Evolutionary conservation across 64 coral and sea anemone genomes (phyloP).

Genomic region (Catalaphyllia jardinei): DNA sequence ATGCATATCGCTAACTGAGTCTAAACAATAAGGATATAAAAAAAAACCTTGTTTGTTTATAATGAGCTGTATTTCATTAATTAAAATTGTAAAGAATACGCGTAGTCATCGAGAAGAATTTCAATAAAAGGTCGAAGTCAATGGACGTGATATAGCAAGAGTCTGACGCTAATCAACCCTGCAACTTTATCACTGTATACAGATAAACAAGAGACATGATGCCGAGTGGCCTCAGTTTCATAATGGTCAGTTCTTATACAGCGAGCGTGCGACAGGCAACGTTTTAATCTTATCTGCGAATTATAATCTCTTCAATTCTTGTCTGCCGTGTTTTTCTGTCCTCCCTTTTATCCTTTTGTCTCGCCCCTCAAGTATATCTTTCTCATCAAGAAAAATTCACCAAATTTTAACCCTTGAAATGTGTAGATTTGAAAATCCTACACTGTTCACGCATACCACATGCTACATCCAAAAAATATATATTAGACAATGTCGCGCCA

Average conservation of each 20-base stretch:
- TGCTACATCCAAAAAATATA: too few relatives aligned
- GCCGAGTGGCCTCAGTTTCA: neutral
- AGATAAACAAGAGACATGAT: neutral
- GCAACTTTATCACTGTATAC: too few relatives aligned
- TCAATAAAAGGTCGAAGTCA: neutral
- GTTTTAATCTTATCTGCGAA: neutral
- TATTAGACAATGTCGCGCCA: too few relatives aligned
- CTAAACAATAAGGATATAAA: neutral
- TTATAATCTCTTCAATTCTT: neutral
- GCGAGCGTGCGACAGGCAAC: neutral
- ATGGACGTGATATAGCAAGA: neutral
- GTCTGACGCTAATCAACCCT: too few relatives aligned
- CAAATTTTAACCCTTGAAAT: too few relatives aligned
- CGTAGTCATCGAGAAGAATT: neutral
- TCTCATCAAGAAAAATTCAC: too few relatives aligned
- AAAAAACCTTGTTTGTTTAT: neutral
- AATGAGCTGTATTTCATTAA: neutral
- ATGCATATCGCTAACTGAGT: neutral
- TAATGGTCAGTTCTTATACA: neutral
- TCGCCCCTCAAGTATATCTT: neutral
- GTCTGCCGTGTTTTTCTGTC: neutral
- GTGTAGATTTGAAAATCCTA: too few relatives aligned
- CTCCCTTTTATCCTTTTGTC: neutral
- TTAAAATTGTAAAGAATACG: neutral
- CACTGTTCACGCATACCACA: too few relatives aligned